Base-by-base conservation (phyloP, 2,113 vertebrate genomes). In the Arenaria interpres region DNA sequence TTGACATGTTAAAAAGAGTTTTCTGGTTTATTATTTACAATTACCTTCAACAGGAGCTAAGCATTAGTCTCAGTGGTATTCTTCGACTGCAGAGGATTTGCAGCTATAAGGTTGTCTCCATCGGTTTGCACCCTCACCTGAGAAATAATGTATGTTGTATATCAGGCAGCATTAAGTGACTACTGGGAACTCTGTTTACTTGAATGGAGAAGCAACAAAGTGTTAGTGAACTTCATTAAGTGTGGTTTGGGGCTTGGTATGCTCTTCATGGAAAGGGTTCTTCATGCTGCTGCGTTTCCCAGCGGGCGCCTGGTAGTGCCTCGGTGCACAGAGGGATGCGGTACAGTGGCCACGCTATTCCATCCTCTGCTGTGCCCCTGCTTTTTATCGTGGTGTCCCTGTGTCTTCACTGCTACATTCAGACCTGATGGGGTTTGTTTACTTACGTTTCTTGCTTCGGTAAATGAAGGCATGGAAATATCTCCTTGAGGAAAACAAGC, bases 221-320 rank as follows among this genome's bases (percentile, higher is more conserved):
- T 63, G 30, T 69, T 35, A 20, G 9, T 59, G 41, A 37, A 12
- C 7, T 69, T 82, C 8, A 20, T 43, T 23, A 62, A 51, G 35
- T 27, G 45, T 64, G 30, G 5, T 66, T 67, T 59, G 51, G 12
- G 27, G 25, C 39, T 82, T 82, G 43, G 1, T 48, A 0, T 45
- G 22, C 28, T 78, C 43, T 79, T 30, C 14, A 19, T 41, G 72
- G 69, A 87, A 75, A 32, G 0, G 0, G 11, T 54, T 84, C 72
- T 48, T 77, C 8, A 1, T n/a, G 41, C 33, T 86, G 4, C 23
- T 2, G 0, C 23, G 10, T 71, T 69, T 75, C 46, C 13, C 69
- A 30, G n/a, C 0, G 0, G 5, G 7, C 3, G 2, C 28, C 60
- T 76, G 33, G 14, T 71, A 13, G 19, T 6, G 10, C 64, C 43